phyloP scores from a whole-genome alignment of 2,888 invertebrate species.

The Strigamia transsilvanica region DNA sequence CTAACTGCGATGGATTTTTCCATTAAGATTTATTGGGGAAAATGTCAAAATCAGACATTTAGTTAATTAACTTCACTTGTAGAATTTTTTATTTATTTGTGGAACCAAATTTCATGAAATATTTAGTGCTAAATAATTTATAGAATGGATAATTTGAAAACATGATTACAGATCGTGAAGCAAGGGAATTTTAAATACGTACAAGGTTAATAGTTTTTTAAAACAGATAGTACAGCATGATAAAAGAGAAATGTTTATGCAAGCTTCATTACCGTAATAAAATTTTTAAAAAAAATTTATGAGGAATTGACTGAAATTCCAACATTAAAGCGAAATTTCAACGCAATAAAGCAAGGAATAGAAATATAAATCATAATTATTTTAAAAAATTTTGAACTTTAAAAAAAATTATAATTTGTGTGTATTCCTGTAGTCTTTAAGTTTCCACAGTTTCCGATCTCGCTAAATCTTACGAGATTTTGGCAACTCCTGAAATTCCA shows the following conservation, averaged over 20 bases:
- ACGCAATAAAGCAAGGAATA: too few relatives aligned
- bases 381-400: too few relatives aligned
- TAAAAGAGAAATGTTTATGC: background rate
- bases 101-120: background rate
- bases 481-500: too few relatives aligned
- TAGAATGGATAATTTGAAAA: background rate
- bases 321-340: too few relatives aligned
- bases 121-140: background rate
- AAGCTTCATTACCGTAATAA: background rate
- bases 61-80: background rate
- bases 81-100: background rate
- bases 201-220: background rate
- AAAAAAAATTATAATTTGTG: too few relatives aligned
- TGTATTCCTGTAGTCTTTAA: too few relatives aligned
- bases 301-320: too few relatives aligned
- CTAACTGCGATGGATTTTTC: constrained; percentile 23
- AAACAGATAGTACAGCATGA: background rate
- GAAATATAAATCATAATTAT: too few relatives aligned
- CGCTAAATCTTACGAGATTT: too few relatives aligned
- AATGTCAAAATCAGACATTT: background rate
- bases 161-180: background rate
- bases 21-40: constrained; percentile 6
- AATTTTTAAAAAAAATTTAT: background rate
- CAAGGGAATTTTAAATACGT: background rate
- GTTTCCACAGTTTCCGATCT: too few relatives aligned